Base-by-base conservation (phyloP, 2,888 invertebrate species). In the Calliphora vomitoria region DNA sequence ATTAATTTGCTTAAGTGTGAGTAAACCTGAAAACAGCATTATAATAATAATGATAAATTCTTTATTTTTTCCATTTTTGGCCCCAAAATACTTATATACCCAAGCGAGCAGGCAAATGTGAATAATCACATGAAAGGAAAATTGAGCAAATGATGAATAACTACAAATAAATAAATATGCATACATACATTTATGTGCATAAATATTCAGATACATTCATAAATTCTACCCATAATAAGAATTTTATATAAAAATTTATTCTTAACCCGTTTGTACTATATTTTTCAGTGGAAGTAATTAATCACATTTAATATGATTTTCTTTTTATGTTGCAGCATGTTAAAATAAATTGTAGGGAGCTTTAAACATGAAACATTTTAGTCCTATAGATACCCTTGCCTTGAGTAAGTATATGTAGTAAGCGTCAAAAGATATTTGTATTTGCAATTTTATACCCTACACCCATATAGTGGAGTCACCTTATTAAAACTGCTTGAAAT, bases 1-100 rank as follows among this genome's bases (percentile, higher is more conserved):
- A 87, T 87, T 87, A 87, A 87, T 87, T 87, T 81, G 58, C 81
- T 84, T 78, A 87, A 87, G 87, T 87, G 87, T 84, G 79, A 84
- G 87, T 72, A 78, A 78, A 78, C 66, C 76, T 81, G 82, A 78
- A 87, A 83, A 80, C 78, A 72, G 58, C 64, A 76, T 68, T 64
- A 47, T 62, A 78, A 82, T 84, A 84, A 87, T 82, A 72, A 78
- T 81, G 81, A 84, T 84, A 76, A 87, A 81, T 81, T 82, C 25
- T 25, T 25, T 25, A 1, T 25, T 1, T 25, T 25, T 25, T 25
- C 25, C 25, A 47, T 35, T 15, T 60, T 15, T 25, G 13, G 78
- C 53, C 47, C 31, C 25, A 76, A 53, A 81, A 69, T 38, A n/a
- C n/a, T n/a, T n/a, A n/a, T n/a, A 60, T 44, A 64, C 74, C 31